These are phyloP conservation scores for Heliconius melpomene DNA, from an alignment of 1,140 invertebrate genomes.

Conservation along the genomic window DNA sequence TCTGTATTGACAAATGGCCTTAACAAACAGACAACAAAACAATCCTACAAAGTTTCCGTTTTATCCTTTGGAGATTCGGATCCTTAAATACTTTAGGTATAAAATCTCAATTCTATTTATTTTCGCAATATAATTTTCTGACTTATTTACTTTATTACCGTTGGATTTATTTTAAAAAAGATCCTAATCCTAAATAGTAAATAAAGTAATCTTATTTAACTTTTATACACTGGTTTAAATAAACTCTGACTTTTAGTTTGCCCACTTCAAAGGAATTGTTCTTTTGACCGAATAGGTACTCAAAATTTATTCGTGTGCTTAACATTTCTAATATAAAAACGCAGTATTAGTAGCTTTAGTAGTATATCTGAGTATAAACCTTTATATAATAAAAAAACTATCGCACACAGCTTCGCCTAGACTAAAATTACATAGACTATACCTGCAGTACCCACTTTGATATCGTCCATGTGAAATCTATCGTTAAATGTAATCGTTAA, in stretches of 20 bases:
- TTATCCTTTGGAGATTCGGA: no score
- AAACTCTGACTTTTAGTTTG: neutral
- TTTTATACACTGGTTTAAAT: neutral
- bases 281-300: constrained; percentile 8
- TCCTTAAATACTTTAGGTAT: no score
- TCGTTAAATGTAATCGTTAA: no score
- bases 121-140: neutral
- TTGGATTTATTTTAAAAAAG: neutral
- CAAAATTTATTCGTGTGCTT: neutral
- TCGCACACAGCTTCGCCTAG: no score
- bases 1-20: no score
- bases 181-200: neutral
- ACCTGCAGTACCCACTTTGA: no score
- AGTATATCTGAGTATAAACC: neutral
- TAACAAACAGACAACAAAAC: no score
- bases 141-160: neutral
- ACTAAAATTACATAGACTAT: no score
- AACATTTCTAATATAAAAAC: neutral
- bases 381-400: neutral
- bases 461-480: neutral
- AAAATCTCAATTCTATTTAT: neutral
- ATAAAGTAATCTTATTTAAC: constrained; percentile 6
- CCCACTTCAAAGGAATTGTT: neutral
- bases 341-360: neutral
- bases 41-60: no score